Conservation (phyloP, 2,888 invertebrate species). For the Steinernema hermaphroditum region DNA sequence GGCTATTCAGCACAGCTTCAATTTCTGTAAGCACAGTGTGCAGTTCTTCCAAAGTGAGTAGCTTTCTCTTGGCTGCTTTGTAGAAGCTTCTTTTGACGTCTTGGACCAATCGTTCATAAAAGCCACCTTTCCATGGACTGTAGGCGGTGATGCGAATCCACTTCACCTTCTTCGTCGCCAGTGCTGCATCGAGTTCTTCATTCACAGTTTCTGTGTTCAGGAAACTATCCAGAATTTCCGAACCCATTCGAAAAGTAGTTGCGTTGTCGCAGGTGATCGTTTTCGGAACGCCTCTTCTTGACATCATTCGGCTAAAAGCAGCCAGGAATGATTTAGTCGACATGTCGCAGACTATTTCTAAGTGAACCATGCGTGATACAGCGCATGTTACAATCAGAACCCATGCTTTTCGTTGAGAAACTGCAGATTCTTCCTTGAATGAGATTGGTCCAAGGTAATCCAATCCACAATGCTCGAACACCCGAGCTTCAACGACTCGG, state of each 20-base stretch:
- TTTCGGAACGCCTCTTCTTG: slow-evolving; percentile 32
- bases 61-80: slow-evolving; percentile 29
- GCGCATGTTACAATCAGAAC: slow-evolving; percentile 34
- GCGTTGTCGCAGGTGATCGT: slow-evolving; percentile 36
- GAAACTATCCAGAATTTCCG: neutral
- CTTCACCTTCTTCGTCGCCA: slow-evolving; percentile 2
- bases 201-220: neutral
- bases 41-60: slow-evolving; percentile 18
- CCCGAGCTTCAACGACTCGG: slow-evolving; percentile 20
- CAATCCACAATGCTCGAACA: slow-evolving; percentile 33
- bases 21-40: slow-evolving; percentile 54
- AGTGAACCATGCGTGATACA: slow-evolving; percentile 32
- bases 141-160: slow-evolving; percentile 32
- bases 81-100: slow-evolving; percentile 28
- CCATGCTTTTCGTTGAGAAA: slow-evolving; percentile 29
- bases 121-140: slow-evolving; percentile 35
- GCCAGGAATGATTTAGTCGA: slow-evolving; percentile 26
- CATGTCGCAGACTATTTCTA: slow-evolving; percentile 35
- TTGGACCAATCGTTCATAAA: slow-evolving; percentile 34
- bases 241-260: slow-evolving; percentile 15
- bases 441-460: slow-evolving; percentile 39
- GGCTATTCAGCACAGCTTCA: slow-evolving; percentile 60
- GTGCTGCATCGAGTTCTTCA: neutral
- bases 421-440: neutral
- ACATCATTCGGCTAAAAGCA: slow-evolving; percentile 27